Base-by-base conservation (phyloP, 1,140 invertebrate genomes). In the Sycophila sp. region DNA sequence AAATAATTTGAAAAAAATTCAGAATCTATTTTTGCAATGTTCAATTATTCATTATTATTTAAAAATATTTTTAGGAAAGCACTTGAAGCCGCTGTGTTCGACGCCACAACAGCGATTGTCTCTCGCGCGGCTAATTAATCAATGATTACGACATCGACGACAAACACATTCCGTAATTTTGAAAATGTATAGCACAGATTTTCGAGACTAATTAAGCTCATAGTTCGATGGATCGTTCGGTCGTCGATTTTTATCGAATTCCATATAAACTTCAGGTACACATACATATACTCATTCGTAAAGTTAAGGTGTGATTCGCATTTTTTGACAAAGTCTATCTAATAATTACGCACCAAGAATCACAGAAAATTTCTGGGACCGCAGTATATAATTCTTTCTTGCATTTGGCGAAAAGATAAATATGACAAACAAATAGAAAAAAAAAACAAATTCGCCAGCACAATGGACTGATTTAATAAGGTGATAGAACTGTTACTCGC, bases 61-160 rank as follows among this genome's bases (percentile, higher is more conserved):
- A n/a, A 30, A 42, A n/a, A 11, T 51, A 17, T 66, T 67, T 73
- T 1, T 11, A 73, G 72, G 30, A 67, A 55, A 22, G 34, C 62
- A 70, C 38, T 63, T 45, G 26, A 22, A 78, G 75, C 62, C 59
- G 73, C 71, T 75, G 69, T 71, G 68, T 67, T 62, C 19, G 72
- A 66, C 69, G 73, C 63, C 49, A 76, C 71, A 75, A 73, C 66
- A 73, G 55, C 66, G 38, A 63, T 53, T 22, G 28, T 60, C 42
- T 69, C 22, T 69, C 38, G 62, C 55, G 55, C 55, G 66, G 53
- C 55, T 69, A 40, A 60, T 17, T 38, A 53, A 65, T 38, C 49
- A 62, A 26, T 40, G 32, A 73, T 65, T 51, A 69, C 32, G 42
- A 71, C 62, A 59, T 65, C 51, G 40, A 45, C 53, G 63, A 45